phyloP scores from a whole-genome alignment of 2,797 vertebrate genomes.

The Gadopsis marmoratus region DNA sequence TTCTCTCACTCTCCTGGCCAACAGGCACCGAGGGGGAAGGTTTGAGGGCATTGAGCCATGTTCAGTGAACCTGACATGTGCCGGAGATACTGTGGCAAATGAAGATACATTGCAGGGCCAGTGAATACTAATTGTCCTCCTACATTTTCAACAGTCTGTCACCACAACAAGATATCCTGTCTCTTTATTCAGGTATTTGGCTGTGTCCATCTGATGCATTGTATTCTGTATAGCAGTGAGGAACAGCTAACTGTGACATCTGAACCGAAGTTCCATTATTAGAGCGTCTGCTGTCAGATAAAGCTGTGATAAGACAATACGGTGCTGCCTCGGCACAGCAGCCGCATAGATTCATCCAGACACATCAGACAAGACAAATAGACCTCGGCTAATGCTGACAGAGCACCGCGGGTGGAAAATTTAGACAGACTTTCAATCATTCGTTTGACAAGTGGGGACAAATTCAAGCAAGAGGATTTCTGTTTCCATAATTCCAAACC shows the following conservation, averaged over 20 bases:
- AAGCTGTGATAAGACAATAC: conserved; percentile 73
- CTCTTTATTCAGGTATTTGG: conserved; percentile 54
- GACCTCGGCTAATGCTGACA: conserved; percentile 76
- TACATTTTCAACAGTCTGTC: conserved; percentile 68
- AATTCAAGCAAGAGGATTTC: conserved; percentile 73
- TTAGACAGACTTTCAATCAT: conserved; percentile 80
- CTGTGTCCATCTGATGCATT: conserved; percentile 42
- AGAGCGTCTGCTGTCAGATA: conserved; percentile 68
- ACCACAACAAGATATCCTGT: conserved; percentile 42
- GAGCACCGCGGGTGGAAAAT: conserved; percentile 71
- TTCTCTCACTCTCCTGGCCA: conserved; percentile 63
- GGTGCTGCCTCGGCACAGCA: conserved; percentile 61
- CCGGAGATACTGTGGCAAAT: conserved; percentile 73
- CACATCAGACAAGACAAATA: conserved; percentile 83
- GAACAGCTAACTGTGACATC: conserved; percentile 68
- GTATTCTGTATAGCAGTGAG: conserved; percentile 38
- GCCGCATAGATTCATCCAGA: conserved; percentile 63
- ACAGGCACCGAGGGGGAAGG: conserved; percentile 45
- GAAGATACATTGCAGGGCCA: conserved; percentile 76
- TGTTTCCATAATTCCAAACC: conserved; percentile 77
- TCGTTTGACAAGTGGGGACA: conserved; percentile 69
- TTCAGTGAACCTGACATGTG: conserved; percentile 74
- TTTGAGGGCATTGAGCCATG: conserved; percentile 65
- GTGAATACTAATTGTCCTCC: conserved; percentile 73
- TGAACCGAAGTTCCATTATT: conserved; percentile 71